Evolutionary conservation across 2,113 vertebrate species (phyloP), one percentile per base, ranked within the genome.

Genomic region (Holacanthus passer): DNA sequence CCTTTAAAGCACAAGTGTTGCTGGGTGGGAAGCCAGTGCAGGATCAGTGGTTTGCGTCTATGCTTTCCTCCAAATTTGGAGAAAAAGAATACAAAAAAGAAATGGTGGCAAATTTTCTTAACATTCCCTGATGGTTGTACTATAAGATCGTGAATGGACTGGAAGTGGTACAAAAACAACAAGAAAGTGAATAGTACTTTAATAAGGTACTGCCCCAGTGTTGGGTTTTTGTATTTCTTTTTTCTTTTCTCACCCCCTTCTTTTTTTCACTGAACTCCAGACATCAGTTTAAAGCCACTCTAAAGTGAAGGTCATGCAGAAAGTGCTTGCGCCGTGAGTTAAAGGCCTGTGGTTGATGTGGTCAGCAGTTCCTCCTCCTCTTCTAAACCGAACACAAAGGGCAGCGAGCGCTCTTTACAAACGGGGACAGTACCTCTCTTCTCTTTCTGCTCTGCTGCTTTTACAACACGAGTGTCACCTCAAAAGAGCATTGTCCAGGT

Each of bases 291-390:
- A 69, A 87, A 87, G 73, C 71, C 20, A 10, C 84, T 88, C 71
- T 83, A 78, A 92, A 80, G 83, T 93, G 93, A 95, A 95, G 93
- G 94, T 95, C 94, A 95, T 86, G 83, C 83, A 88, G 77, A 93
- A 93, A 93, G 85, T 87, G 90, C 87, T 83, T 75, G 85, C 50
- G 12, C 82, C 39, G 63, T 76, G 81, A 84, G 89, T 86, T 91
- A 92, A 93, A 93, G 88, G 89, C 91, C 85, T 93, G 93, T 89
- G 92, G 91, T 91, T 86, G 83, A 93, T 93, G 93, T 88, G 90
- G 93, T 94, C 93, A 94, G 93, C 94, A 93, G 76, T 91, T 87
- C 88, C 85, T 72, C 91, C 87, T 87, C 79, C 83, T 79, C 79
- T 65, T 84, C 81, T 74, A 72, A 78, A 75, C 79, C 89, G 79